A percentile compares a stretch with the other conserved stretches of the same genome.
Conservation (phyloP, 53 echinoderm and acorn worm genomes). For the Holothuria leucospilota region DNA sequence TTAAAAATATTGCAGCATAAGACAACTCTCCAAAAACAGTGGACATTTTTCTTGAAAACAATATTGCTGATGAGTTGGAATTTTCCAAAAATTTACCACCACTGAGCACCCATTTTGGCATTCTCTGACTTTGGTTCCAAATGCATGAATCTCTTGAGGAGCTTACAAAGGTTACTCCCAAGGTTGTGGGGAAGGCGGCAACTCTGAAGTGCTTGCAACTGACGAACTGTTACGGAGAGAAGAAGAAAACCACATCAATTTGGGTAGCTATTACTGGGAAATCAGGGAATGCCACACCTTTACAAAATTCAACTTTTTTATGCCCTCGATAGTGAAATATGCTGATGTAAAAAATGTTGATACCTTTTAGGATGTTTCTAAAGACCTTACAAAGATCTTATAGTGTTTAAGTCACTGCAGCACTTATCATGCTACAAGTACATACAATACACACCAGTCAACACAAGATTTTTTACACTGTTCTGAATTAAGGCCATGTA, state of each 20-base stretch:
- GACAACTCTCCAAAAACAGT: constrained; percentile 36
- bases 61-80: constrained; percentile 59
- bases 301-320: background rate
- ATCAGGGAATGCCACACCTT: background rate
- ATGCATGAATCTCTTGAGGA: background rate
- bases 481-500: no score
- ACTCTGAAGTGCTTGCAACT: constrained; percentile 99
- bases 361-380: no score
- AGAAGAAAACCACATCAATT: constrained; percentile 20
- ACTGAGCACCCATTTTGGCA: constrained; percentile 43
- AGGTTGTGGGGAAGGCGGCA: constrained; percentile 98
- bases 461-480: no score
- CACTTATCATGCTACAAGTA: no score
- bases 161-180: constrained; percentile 78
- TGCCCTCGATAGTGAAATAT: no score
- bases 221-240: constrained; percentile 83
- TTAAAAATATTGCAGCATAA: constrained; percentile 47
- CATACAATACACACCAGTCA: no score
- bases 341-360: no score
- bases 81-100: constrained; percentile 4
- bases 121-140: constrained; percentile 27
- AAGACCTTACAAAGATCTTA: background rate
- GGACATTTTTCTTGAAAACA: constrained; percentile 47
- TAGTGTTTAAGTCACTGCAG: no score
- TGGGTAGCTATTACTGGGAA: background rate